Evolutionary conservation across 2,888 invertebrate species (phyloP), one percentile per base, ranked within the genome.

Genomic region (Andrena marginata): DNA sequence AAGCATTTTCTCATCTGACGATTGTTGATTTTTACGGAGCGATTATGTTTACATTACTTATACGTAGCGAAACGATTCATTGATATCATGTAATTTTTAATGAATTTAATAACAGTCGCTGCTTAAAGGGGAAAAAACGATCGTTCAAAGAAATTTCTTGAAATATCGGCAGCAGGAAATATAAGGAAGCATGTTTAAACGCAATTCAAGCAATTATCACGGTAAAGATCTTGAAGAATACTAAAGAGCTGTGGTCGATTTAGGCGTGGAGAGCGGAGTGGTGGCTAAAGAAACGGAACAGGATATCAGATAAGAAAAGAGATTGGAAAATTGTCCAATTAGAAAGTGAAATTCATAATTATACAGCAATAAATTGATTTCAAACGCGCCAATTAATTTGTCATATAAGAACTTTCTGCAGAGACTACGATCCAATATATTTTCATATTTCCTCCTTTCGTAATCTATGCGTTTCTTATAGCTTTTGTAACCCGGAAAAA

Each of bases 381-480:
- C 64, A 78, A 65, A 74, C 70, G 81, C 80, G 77, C 78, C 80
- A 67, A 77, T 83, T 84, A 76, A 80, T 84, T 87, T 75, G 76
- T 81, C 85, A 75, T 77, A 70, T 48, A 65, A 74, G 59, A 81
- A 67, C 60, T 75, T 78, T 73, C 86, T 79, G 82, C 76, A 75
- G 67, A 75, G 80, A 71, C 76, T 88, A 84, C 73, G 74, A 82
- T 87, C 80, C 51, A 70, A 79, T 51, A 73, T 85, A 85, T 84
- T 80, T 85, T 84, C 72, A 75, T 78, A 80, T 84, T 71, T 86
- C 80, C 80, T 84, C 73, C 80, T 79, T 87, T 86, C 74, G 75
- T 82, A 80, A 81, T 79, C 80, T 88, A 89, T 90, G 90, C 90
- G 89, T 91, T 86, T 89, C 90, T 91, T 89, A 88, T 89, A 87